These are phyloP conservation scores for Prosapia bicincta DNA, from an alignment of 2,888 invertebrate species.

Conservation along the genomic window DNA sequence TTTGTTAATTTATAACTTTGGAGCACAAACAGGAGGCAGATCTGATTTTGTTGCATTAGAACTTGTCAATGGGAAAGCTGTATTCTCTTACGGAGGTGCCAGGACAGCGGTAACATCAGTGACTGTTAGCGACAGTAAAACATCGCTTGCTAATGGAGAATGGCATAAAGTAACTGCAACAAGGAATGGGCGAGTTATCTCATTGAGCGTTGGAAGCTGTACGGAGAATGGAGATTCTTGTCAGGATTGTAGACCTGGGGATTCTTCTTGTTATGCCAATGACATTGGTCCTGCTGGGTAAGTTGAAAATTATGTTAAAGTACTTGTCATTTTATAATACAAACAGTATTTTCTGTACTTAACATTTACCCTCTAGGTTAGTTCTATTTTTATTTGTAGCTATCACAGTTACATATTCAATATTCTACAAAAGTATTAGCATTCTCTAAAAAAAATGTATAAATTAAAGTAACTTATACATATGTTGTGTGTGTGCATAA, in stretches of 20 bases:
- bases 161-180: constrained; percentile 93
- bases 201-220: constrained; percentile 76
- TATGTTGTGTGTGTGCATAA: too few relatives aligned
- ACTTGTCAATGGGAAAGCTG: constrained; percentile 74
- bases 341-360: too few relatives aligned
- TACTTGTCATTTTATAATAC: too few relatives aligned
- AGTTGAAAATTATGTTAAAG: too few relatives aligned
- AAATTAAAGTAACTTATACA: too few relatives aligned
- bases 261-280: constrained; percentile 77
- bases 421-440: too few relatives aligned
- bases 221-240: constrained; percentile 84
- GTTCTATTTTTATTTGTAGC: too few relatives aligned
- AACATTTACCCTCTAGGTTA: too few relatives aligned
- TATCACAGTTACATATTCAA: too few relatives aligned
- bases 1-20: constrained; percentile 88
- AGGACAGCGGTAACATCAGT: constrained; percentile 84
- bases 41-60: constrained; percentile 93
- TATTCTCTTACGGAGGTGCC: constrained; percentile 87
- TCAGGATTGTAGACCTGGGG: constrained; percentile 80
- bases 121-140: constrained; percentile 59
- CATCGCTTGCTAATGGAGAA: constrained; percentile 74
- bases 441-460: too few relatives aligned
- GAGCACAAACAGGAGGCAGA: constrained; percentile 79
- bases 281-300: constrained; percentile 87
- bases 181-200: constrained; percentile 83